Evolutionary conservation across 2,888 invertebrate genomes (phyloP).

Genomic region (Drosophila gaucha): DNA sequence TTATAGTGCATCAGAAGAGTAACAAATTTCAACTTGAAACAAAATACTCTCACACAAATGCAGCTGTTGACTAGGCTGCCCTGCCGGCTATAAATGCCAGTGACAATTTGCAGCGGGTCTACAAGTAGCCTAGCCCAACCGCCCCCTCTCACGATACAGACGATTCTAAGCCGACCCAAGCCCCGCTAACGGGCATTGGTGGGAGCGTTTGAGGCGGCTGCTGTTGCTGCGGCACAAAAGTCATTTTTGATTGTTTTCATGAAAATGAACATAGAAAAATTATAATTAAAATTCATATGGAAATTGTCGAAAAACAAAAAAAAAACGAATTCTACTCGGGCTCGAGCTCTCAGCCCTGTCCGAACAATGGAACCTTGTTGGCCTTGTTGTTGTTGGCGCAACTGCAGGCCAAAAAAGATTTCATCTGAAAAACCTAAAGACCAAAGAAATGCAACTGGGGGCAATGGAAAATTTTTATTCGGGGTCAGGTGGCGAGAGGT

Average conservation of each 20-base stretch:
- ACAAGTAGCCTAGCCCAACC: slow-evolving; percentile 28
- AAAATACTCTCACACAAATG: slow-evolving; percentile 26
- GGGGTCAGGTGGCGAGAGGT: slow-evolving; percentile 10
- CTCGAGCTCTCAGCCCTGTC: slow-evolving; percentile 26
- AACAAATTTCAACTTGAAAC: slow-evolving; percentile 35
- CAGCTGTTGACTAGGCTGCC: slow-evolving; percentile 42
- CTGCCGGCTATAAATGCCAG: slow-evolving; percentile 70
- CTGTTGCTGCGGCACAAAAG: slow-evolving; percentile 67
- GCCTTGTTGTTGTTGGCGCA: slow-evolving; percentile 34
- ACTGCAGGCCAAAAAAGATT: slow-evolving; percentile 74
- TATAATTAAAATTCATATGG: slow-evolving; percentile 80
- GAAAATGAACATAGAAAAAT: slow-evolving; percentile 81
- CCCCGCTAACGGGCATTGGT: slow-evolving; percentile 3
- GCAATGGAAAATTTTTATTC: slow-evolving; percentile 33
- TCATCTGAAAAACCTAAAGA: slow-evolving; percentile 68
- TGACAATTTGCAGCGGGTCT: slow-evolving; percentile 69
- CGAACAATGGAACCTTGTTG: slow-evolving; percentile 48
- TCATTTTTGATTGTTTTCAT: slow-evolving; percentile 81
- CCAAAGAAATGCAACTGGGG: slow-evolving; percentile 76
- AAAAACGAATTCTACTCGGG: slow-evolving; percentile 24
- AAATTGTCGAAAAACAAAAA: slow-evolving; percentile 66
- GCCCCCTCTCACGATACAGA: background rate
- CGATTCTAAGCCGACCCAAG: slow-evolving; percentile 1
- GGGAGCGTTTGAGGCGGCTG: slow-evolving; percentile 33
- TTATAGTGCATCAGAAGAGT: slow-evolving; percentile 18